Conservation (phyloP, 1,140 invertebrate species). For the Drusus annulatus region DNA sequence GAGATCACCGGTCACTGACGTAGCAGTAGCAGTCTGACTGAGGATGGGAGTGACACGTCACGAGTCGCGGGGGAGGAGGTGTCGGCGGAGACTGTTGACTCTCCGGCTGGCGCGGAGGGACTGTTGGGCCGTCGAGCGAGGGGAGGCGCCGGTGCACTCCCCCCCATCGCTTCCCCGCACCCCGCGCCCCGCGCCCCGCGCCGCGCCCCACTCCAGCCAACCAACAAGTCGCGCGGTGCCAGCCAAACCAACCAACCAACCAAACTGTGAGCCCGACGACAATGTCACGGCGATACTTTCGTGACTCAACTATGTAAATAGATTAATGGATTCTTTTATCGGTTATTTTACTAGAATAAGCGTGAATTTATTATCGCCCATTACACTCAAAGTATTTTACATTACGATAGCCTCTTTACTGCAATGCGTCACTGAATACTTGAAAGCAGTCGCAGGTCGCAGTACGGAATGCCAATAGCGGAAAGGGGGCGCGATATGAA, state of each 20-base stretch:
- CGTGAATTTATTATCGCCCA: background rate
- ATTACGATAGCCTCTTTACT: constrained; percentile 4
- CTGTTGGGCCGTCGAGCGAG: background rate
- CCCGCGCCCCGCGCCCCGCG: background rate
- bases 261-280: constrained; percentile 11
- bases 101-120: constrained; percentile 29
- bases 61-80: background rate
- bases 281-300: no score
- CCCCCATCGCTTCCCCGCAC: background rate
- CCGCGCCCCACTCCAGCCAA: background rate
- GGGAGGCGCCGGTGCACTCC: constrained; percentile 14
- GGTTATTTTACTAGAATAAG: background rate
- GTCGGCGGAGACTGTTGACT: background rate
- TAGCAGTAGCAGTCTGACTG: background rate
- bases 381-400: background rate
- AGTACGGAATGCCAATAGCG: background rate
- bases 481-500: background rate
- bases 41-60: background rate
- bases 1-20: background rate
- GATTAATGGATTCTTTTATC: background rate
- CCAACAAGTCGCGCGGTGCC: no score
- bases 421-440: background rate
- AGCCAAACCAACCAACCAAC: background rate
- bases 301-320: background rate
- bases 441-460: no score